Percentiles rank a stretch among this genome's conserved stretches.
These are phyloP conservation scores for Rhinoderma darwinii DNA, from an alignment of 2,113 vertebrate genomes.

Conservation along the genomic window DNA sequence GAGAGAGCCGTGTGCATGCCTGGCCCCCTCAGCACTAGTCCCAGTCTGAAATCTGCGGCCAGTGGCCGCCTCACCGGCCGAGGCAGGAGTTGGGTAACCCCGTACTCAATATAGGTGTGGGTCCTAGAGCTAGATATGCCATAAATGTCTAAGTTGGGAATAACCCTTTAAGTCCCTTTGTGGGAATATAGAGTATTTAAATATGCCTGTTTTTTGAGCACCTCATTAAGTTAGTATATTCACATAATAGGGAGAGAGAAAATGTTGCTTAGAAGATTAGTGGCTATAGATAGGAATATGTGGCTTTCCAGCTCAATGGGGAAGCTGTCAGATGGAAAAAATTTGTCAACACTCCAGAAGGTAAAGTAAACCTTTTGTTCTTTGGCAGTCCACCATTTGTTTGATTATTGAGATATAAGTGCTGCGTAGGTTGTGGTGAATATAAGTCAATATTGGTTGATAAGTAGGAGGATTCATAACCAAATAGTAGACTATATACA, in stretches of 20 bases:
- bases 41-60: too few species aligned
- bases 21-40: too few species aligned
- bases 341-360: not conserved
- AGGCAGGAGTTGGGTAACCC: too few species aligned
- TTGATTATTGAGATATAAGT: not conserved
- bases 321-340: slow-evolving; percentile 18
- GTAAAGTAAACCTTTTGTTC: not conserved
- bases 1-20: too few species aligned
- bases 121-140: too few species aligned
- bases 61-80: too few species aligned
- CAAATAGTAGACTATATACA: too few species aligned
- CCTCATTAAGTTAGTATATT: not conserved
- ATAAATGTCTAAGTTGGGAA: too few species aligned
- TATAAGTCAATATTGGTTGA: not conserved
- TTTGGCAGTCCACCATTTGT: not conserved
- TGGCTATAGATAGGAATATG: not conserved
- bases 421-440: not conserved
- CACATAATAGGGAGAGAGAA: not conserved
- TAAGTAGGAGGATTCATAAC: not conserved
- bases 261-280: not conserved
- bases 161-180: slow-evolving; percentile 23
- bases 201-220: not conserved
- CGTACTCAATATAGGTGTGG: too few species aligned
- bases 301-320: not conserved
- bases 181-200: not conserved